Evolutionary conservation across 1,140 invertebrate genomes (phyloP).

Genomic region (Euura saliciscinereae): DNA sequence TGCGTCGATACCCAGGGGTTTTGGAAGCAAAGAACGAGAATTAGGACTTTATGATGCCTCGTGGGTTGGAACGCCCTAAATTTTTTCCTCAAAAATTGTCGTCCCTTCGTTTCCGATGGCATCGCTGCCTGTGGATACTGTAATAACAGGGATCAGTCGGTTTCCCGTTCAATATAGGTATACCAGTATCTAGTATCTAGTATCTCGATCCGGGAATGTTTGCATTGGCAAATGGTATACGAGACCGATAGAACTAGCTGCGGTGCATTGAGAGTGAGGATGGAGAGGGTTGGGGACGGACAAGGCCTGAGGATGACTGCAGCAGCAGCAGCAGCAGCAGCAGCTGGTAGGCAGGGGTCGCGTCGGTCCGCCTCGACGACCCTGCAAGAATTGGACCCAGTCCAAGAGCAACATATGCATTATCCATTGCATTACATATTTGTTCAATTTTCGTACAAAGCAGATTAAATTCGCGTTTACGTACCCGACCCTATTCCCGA

Average conservation of each 20-base stretch:
- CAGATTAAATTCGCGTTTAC: conserved; percentile 36
- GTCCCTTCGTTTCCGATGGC: no score
- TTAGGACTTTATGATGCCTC: no score
- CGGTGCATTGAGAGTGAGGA: conserved; percentile 11
- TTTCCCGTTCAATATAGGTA: no score
- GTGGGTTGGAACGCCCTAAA: no score
- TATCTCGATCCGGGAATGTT: conserved; percentile 20
- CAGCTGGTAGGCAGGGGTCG: conserved; percentile 6
- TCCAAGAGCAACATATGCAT: conserved; percentile 50
- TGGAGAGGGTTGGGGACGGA: conserved; percentile 15
- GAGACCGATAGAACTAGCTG: background rate
- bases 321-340: conserved; percentile 21
- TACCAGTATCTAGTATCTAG: no score
- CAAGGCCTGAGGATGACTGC: conserved; percentile 12
- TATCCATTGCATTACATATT: conserved; percentile 47
- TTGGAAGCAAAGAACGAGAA: no score
- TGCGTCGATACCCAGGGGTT: no score
- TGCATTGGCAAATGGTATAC: conserved; percentile 31
- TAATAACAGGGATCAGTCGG: no score
- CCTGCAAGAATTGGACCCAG: conserved; percentile 35
- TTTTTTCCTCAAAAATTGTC: no score
- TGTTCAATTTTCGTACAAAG: conserved; percentile 41
- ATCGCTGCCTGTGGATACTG: no score
- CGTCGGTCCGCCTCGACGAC: conserved; percentile 29
- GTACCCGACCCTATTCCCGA: no score